phyloP scores from a whole-genome alignment of 2,888 invertebrate genomes.

The Pachymerium ferrugineum region DNA sequence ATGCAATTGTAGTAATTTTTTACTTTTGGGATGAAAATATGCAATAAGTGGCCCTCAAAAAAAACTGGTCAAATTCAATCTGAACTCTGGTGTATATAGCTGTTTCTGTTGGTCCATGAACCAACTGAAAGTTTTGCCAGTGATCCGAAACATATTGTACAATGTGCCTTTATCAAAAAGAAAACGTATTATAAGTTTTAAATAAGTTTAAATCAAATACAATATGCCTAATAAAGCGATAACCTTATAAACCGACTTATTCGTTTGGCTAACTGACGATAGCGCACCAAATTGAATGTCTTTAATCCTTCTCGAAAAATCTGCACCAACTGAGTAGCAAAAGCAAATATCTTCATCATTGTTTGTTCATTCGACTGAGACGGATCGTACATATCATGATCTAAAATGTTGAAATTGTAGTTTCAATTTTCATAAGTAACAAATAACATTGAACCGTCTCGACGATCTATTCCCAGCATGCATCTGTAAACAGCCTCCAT shows the following conservation, averaged over 20 bases:
- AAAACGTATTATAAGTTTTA: neutral
- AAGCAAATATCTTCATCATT: conserved; percentile 63
- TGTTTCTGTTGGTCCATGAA: conserved; percentile 37
- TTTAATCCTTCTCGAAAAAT: conserved; percentile 61
- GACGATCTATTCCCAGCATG: conserved; percentile 45
- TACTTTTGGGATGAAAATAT: conserved; percentile 63
- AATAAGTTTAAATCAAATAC: conserved; percentile 8
- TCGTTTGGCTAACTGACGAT: conserved; percentile 60
- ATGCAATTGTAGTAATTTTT: too few relatives aligned
- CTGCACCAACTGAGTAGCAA: conserved; percentile 60
- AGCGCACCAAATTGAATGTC: conserved; percentile 61
- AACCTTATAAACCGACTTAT: conserved; percentile 48
- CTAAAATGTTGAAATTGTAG: conserved; percentile 33
- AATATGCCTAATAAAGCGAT: too few relatives aligned
- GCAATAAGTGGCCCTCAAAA: conserved; percentile 62
- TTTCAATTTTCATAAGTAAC: too few relatives aligned
- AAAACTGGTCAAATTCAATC: conserved; percentile 67
- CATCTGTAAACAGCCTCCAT: conserved; percentile 61
- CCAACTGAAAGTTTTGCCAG: conserved; percentile 55
- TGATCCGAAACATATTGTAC: conserved; percentile 69
- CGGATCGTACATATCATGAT: conserved; percentile 50
- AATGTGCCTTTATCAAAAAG: conserved; percentile 54
- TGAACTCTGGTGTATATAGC: conserved; percentile 57
- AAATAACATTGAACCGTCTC: conserved; percentile 38
- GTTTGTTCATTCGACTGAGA: conserved; percentile 57